phyloP scores from a whole-genome alignment of 2,113 vertebrate species.

The Chaetura pelagica region DNA sequence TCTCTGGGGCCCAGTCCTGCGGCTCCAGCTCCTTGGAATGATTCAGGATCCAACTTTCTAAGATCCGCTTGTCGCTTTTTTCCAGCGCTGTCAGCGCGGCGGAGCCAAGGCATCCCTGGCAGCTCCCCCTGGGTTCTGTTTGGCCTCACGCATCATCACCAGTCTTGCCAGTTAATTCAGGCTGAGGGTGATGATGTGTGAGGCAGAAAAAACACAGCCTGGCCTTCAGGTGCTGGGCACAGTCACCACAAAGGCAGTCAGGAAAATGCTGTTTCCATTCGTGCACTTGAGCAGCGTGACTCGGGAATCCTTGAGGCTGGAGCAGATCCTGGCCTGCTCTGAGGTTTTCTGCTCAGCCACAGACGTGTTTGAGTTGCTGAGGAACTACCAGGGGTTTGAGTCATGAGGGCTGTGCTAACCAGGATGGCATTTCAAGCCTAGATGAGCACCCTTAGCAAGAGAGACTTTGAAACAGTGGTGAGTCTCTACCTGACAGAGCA shows the following conservation, averaged over 20 bases:
- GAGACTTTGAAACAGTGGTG: no score
- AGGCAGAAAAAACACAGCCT: slow-evolving; percentile 58
- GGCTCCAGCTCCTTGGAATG: neutral
- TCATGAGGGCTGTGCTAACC: neutral
- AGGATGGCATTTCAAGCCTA: neutral
- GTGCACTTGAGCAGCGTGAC: neutral
- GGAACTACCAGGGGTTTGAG: neutral
- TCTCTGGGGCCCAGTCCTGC: neutral
- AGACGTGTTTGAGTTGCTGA: fast-evolving
- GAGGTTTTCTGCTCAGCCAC: neutral
- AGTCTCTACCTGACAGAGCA: fast-evolving
- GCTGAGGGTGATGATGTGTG: slow-evolving; percentile 57
- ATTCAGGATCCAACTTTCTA: neutral
- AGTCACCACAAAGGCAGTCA: neutral
- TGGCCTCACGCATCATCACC: slow-evolving; percentile 63
- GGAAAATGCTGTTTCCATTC: neutral
- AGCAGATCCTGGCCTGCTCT: neutral
- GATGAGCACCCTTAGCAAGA: neutral
- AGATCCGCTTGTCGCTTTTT: neutral
- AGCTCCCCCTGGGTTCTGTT: slow-evolving; percentile 48
- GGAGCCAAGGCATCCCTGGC: slow-evolving; percentile 54
- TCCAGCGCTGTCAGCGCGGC: slow-evolving; percentile 57
- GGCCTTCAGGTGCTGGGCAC: slow-evolving; percentile 60
- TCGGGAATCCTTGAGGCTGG: neutral
- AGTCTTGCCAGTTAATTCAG: slow-evolving; percentile 53